Evolutionary conservation across 2,113 vertebrate genomes (phyloP).

Genomic region (Poecilia latipinna): DNA sequence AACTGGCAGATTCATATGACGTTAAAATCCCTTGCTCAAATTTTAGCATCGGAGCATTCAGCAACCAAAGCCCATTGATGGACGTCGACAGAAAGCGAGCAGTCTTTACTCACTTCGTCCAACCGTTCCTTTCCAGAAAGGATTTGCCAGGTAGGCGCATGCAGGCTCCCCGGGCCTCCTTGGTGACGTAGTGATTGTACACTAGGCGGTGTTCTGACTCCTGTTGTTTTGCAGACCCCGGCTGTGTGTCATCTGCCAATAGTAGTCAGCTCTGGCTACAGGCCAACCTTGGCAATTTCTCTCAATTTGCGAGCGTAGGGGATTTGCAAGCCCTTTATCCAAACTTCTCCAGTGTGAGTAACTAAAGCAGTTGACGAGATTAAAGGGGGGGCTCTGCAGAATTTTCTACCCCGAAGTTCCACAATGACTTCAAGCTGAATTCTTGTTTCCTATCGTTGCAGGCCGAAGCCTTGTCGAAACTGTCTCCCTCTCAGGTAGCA

Average conservation of each 20-base stretch:
- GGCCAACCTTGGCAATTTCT: slow-evolving; percentile 11
- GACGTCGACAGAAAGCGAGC: slow-evolving; percentile 3
- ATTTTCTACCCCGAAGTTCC: neutral
- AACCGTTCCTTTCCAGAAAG: slow-evolving; percentile 56
- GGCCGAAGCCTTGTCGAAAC: slow-evolving; percentile 2
- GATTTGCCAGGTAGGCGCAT: slow-evolving; percentile 14
- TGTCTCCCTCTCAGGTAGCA: slow-evolving; percentile 55
- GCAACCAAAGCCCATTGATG: slow-evolving; percentile 41
- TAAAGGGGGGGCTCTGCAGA: neutral
- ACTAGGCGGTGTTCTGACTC: neutral
- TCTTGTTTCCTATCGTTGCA: neutral
- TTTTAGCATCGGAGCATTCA: slow-evolving; percentile 52
- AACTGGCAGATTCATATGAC: neutral
- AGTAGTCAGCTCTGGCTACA: slow-evolving; percentile 1
- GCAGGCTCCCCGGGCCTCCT: neutral
- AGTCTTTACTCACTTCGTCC: slow-evolving; percentile 57
- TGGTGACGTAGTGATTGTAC: neutral
- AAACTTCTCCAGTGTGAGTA: slow-evolving; percentile 61
- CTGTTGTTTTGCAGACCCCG: neutral
- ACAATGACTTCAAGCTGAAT: neutral
- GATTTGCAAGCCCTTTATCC: slow-evolving; percentile 55
- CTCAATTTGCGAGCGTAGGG: slow-evolving; percentile 5
- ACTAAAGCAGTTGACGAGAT: neutral
- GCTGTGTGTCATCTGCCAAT: slow-evolving; percentile 5
- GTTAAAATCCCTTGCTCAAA: slow-evolving; percentile 7